Percentiles rank a stretch among this genome's conserved stretches.
phyloP scores from a whole-genome alignment of 2,797 vertebrate genomes.

The Hippoglossus hippoglossus region DNA sequence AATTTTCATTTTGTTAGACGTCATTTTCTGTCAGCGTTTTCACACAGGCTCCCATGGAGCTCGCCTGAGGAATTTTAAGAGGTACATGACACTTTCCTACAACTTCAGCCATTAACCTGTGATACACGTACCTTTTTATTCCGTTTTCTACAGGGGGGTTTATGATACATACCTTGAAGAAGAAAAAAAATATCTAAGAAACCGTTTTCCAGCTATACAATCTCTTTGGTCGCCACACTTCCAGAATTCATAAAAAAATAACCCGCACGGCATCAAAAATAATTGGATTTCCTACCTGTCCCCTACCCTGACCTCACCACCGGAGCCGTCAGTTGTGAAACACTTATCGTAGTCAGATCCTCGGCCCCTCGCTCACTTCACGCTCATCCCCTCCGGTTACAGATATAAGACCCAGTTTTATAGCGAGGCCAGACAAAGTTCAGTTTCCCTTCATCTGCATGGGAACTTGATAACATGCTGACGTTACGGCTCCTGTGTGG shows the following conservation, averaged over 20 bases:
- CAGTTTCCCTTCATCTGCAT: conserved; percentile 28
- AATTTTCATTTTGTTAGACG: conserved; percentile 12
- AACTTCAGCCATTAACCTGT: conserved; percentile 7
- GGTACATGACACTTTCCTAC: conserved; percentile 16
- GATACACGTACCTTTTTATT: conserved; percentile 2
- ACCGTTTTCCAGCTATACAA: neutral
- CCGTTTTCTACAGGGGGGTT: conserved; percentile 10
- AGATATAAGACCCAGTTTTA: conserved; percentile 27
- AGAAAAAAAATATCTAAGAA: neutral
- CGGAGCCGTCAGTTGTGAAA: conserved; percentile 18
- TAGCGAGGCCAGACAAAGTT: conserved; percentile 51
- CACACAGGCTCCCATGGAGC: conserved; percentile 2
- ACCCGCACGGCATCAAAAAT: conserved; percentile 26
- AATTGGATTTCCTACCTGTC: conserved; percentile 24
- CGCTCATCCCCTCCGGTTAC: conserved; percentile 28
- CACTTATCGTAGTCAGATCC: conserved; percentile 37
- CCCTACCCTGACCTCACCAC: conserved; percentile 36
- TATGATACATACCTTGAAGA: conserved; percentile 13
- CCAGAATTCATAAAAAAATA: conserved; percentile 35
- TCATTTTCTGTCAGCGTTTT: conserved; percentile 6
- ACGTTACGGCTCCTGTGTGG: conserved; percentile 15
- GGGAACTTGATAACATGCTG: conserved; percentile 16
- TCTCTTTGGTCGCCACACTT: conserved; percentile 2
- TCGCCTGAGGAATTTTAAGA: conserved; percentile 26
- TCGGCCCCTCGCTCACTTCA: conserved; percentile 31